Conservation (phyloP, 2,888 invertebrate species). For the Heliconius cydno region DNA sequence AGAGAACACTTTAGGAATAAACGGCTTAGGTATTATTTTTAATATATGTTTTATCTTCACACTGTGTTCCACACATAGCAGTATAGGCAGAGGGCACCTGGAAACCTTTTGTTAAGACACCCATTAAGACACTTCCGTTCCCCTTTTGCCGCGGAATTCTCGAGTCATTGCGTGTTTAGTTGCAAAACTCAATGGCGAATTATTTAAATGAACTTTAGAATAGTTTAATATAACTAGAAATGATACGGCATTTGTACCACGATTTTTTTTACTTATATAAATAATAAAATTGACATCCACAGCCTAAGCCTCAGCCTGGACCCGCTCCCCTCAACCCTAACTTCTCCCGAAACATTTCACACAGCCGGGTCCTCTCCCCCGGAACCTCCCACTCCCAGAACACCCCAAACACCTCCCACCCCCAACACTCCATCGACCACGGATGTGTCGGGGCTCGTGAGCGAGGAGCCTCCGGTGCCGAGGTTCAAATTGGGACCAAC, state of each 20-base stretch:
- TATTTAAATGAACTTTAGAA: too few species aligned
- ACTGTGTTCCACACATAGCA: not conserved
- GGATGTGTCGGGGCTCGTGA: slow-evolving; percentile 46
- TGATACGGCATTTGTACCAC: too few species aligned
- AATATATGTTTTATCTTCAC: not conserved
- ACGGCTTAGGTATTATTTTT: slow-evolving; percentile 63
- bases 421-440: slow-evolving; percentile 53
- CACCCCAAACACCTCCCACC: slow-evolving; percentile 40
- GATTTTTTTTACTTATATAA: too few species aligned
- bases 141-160: too few species aligned
- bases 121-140: too few species aligned
- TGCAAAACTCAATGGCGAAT: too few species aligned
- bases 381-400: slow-evolving; percentile 51
- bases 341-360: slow-evolving; percentile 89
- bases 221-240: too few species aligned
- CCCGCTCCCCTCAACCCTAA: slow-evolving; percentile 78
- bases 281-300: not conserved
- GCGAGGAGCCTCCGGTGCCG: slow-evolving; percentile 52
- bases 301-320: slow-evolving; percentile 86
- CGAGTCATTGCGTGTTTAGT: too few species aligned
- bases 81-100: not conserved
- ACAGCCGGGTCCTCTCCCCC: slow-evolving; percentile 82
- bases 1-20: slow-evolving; percentile 66
- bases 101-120: too few species aligned
- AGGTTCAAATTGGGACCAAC: slow-evolving; percentile 68